phyloP scores from a whole-genome alignment of 2,888 invertebrate genomes.

The Aphidius colemani region DNA sequence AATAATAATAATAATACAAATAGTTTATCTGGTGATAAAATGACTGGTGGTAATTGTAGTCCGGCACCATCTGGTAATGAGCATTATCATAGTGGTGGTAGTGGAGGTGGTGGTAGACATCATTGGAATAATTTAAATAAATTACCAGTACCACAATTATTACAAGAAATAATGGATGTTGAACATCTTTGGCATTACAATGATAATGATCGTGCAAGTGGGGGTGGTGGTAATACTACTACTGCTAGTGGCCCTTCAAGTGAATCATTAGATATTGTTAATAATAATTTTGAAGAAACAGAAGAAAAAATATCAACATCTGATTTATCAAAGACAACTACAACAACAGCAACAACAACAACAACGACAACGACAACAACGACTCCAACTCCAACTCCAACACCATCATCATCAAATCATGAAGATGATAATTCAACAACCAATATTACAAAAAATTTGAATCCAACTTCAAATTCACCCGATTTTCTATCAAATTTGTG shows the following conservation, averaged over 20 bases:
- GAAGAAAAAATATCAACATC: slow-evolving; percentile 32
- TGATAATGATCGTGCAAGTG: slow-evolving; percentile 74
- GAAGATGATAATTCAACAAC: slow-evolving; percentile 39
- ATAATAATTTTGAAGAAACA: slow-evolving; percentile 34
- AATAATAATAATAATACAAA: slow-evolving; percentile 60
- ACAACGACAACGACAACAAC: neutral
- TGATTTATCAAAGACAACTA: slow-evolving; percentile 31
- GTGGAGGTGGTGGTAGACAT: slow-evolving; percentile 40
- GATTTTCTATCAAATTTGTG: slow-evolving; percentile 88
- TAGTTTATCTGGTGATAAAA: slow-evolving; percentile 60
- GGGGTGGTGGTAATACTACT: slow-evolving; percentile 45
- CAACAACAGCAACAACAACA: slow-evolving; percentile 34
- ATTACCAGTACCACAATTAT: slow-evolving; percentile 54
- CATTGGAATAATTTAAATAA: slow-evolving; percentile 55
- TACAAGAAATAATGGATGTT: slow-evolving; percentile 92
- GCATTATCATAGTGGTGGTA: slow-evolving; percentile 47
- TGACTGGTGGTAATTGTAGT: slow-evolving; percentile 52
- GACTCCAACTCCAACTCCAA: slow-evolving; percentile 38
- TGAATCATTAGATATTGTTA: slow-evolving; percentile 32
- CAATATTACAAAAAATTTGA: slow-evolving; percentile 32
- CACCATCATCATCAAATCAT: slow-evolving; percentile 35
- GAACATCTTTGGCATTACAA: slow-evolving; percentile 95
- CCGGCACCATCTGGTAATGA: slow-evolving; percentile 55
- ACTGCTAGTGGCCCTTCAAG: slow-evolving; percentile 8
- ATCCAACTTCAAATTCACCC: slow-evolving; percentile 60